Evolutionary conservation across 1,140 invertebrate species (phyloP).

Genomic region (Calycopis cecrops): DNA sequence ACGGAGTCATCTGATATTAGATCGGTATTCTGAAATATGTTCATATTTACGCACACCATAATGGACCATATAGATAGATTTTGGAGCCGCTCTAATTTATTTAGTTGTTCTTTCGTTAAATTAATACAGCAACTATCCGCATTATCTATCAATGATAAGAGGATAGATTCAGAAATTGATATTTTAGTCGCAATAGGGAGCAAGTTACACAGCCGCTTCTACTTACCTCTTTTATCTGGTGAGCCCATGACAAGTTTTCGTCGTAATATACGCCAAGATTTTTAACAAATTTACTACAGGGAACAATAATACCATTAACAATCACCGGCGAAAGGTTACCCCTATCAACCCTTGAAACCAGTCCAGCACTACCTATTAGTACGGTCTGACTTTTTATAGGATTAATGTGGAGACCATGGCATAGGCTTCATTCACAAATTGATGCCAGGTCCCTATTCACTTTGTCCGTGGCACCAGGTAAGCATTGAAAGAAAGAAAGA

Average conservation of each 20-base stretch:
- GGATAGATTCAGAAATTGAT: neutral
- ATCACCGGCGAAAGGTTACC: neutral
- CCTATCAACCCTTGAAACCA: neutral
- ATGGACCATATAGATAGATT: neutral
- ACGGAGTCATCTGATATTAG: neutral
- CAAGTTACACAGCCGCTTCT: neutral
- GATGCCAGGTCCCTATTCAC: neutral
- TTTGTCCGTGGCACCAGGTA: neutral
- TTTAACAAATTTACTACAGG: neutral
- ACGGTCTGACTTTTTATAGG: neutral
- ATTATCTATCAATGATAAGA: neutral
- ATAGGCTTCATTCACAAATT: constrained; percentile 1
- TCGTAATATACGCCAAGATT: neutral
- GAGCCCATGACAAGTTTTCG: neutral
- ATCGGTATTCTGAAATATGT: neutral
- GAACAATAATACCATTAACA: constrained; percentile 1
- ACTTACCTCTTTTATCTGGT: neutral
- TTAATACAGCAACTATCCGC: neutral
- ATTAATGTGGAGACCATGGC: constrained; percentile 9
- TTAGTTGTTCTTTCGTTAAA: too few species aligned
- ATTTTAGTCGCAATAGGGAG: neutral
- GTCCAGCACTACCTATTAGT: constrained; percentile 1
- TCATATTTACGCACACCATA: constrained; percentile 2
- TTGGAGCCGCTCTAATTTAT: neutral
- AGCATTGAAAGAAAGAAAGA: too few species aligned